These are phyloP conservation scores for Araneus ventricosus DNA, from an alignment of 1,140 invertebrate genomes.

Conservation along the genomic window DNA sequence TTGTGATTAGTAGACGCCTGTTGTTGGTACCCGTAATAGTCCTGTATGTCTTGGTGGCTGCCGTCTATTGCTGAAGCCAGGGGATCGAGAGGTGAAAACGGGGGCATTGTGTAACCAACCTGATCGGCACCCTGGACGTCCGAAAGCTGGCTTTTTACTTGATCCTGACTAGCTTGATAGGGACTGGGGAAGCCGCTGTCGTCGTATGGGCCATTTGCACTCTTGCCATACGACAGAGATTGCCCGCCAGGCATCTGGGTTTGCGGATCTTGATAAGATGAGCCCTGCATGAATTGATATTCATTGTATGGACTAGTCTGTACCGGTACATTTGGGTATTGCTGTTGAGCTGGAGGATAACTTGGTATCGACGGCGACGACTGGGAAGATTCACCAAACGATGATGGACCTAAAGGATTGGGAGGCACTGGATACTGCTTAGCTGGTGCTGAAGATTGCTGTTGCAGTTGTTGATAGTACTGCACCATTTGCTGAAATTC, in stretches of 20 bases:
- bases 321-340: background rate
- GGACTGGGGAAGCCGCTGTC: background rate
- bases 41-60: slow-evolving; percentile 10
- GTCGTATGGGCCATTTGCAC: background rate
- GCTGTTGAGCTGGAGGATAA: background rate
- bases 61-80: background rate
- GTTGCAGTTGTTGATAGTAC: slow-evolving; percentile 46
- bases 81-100: slow-evolving; percentile 41
- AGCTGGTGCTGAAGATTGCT: background rate
- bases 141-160: slow-evolving; percentile 18
- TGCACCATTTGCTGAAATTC: slow-evolving; percentile 59
- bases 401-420: background rate
- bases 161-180: slow-evolving; percentile 29
- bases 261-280: background rate
- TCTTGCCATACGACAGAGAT: background rate
- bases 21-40: slow-evolving; percentile 48
- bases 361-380: background rate
- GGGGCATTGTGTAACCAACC: background rate
- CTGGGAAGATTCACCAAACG: background rate
- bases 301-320: slow-evolving; percentile 6
- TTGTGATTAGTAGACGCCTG: background rate
- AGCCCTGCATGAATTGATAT: background rate
- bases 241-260: background rate
- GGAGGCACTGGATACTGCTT: background rate
- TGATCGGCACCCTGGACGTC: background rate